Percentiles rank a stretch among this genome's conserved stretches.
These are phyloP conservation scores for Pao palembangensis DNA, from an alignment of 2,113 vertebrate genomes.

Conservation along the genomic window DNA sequence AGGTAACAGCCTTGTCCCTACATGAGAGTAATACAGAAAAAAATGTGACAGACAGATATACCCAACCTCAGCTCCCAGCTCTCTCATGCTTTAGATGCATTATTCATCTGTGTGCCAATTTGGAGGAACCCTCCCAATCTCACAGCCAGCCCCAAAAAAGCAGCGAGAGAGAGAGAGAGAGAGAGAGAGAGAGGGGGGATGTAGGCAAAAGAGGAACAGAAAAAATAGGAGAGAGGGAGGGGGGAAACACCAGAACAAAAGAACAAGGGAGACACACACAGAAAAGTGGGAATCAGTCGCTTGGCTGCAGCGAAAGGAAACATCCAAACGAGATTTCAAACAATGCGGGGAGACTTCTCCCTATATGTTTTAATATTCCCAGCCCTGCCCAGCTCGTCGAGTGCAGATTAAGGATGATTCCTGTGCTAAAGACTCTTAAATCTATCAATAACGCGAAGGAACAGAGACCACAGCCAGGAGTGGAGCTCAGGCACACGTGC, in stretches of 20 bases:
- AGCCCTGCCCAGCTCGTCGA: conserved; percentile 35
- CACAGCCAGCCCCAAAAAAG: conserved; percentile 56
- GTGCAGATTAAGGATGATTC: conserved; percentile 66
- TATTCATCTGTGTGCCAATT: conserved; percentile 76
- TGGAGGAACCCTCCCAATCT: conserved; percentile 70
- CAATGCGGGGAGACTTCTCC: conserved; percentile 51
- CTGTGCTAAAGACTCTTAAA: conserved; percentile 60
- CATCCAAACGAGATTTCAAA: conserved; percentile 64
- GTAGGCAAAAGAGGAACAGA: conserved; percentile 30
- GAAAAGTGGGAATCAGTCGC: conserved; percentile 34
- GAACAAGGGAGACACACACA: conserved; percentile 46
- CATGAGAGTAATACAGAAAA: conserved; percentile 56
- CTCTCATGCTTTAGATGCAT: conserved; percentile 71
- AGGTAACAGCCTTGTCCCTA: conserved; percentile 50
- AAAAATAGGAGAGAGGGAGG: conserved; percentile 19
- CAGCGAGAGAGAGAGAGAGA: conserved; percentile 27
- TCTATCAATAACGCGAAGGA: conserved; percentile 30
- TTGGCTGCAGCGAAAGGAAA: conserved; percentile 55
- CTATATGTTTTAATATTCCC: conserved; percentile 48
- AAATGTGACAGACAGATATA: conserved; percentile 65
- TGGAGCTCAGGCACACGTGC: too few species aligned
- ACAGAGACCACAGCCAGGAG: conserved; percentile 15
- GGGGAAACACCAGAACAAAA: conserved; percentile 56
- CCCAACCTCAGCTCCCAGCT: conserved; percentile 59
- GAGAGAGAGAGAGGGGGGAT: conserved; percentile 27